Evolutionary conservation across 2,797 vertebrate species (phyloP).

Genomic region (Pipistrellus pipistrellus): DNA sequence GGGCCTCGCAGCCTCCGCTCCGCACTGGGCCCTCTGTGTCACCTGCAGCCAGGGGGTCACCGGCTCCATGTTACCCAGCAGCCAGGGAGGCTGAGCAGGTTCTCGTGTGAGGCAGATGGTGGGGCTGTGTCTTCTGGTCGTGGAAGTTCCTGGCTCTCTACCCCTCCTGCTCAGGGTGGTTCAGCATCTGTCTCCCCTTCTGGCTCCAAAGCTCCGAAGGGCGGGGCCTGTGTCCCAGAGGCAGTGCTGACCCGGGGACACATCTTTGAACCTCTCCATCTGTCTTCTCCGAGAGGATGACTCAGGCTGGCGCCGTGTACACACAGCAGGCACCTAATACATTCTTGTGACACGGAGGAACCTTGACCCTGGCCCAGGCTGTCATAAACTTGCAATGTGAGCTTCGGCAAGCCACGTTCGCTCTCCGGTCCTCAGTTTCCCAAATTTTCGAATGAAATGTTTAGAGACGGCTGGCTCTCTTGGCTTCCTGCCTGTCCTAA

Average conservation of each 20-base stretch:
- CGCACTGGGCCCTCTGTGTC: background rate
- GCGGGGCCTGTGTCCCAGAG: background rate
- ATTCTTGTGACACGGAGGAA: background rate
- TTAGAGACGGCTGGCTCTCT: background rate
- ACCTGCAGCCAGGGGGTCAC: accelerated
- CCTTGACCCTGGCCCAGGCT: background rate
- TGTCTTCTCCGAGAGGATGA: background rate
- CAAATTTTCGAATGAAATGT: conserved; percentile 1
- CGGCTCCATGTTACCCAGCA: background rate
- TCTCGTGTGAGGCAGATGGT: background rate
- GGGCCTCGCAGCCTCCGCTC: background rate
- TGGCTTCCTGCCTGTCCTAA: background rate
- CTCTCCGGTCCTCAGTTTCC: background rate
- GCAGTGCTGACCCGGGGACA: background rate
- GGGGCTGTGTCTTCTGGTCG: background rate
- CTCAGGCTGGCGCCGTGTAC: background rate
- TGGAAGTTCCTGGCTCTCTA: background rate
- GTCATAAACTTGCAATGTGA: background rate
- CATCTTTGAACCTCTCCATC: background rate
- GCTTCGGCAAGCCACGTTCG: background rate
- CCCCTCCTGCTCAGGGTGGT: background rate
- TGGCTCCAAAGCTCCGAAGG: background rate
- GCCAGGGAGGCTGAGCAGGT: background rate
- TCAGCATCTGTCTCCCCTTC: background rate
- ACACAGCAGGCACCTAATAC: background rate